A percentile compares a stretch with the other conserved stretches of the same genome.
phyloP scores from a whole-genome alignment of 1,140 invertebrate genomes.

The Drosophila varians region DNA sequence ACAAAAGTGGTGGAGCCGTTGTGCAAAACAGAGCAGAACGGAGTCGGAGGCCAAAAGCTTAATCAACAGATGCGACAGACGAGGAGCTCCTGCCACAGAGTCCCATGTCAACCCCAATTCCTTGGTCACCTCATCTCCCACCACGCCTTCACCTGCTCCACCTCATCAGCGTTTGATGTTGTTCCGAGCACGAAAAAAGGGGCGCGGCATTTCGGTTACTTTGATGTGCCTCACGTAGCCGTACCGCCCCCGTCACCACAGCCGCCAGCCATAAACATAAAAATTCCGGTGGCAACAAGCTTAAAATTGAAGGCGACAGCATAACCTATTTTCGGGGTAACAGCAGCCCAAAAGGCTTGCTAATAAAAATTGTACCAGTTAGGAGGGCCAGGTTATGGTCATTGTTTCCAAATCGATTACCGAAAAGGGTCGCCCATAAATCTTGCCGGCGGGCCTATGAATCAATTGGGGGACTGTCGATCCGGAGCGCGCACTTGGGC shows the following conservation, averaged over 20 bases:
- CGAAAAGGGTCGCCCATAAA: conserved; percentile 41
- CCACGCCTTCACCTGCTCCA: not conserved
- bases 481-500: not conserved
- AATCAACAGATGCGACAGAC: conserved; percentile 69
- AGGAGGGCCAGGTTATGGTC: conserved; percentile 16
- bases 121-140: not conserved
- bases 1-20: conserved; percentile 58
- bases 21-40: conserved; percentile 27
- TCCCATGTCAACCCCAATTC: conserved; percentile 44
- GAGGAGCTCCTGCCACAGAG: not conserved
- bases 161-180: conserved; percentile 57
- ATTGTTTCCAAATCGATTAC: conserved; percentile 49
- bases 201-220: conserved; percentile 58
- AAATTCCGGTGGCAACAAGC: conserved; percentile 24
- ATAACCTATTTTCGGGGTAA: conserved; percentile 10
- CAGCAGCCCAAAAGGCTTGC: not conserved
- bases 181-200: conserved; percentile 58
- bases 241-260: not conserved
- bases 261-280: conserved; percentile 48
- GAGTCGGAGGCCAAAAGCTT: conserved; percentile 43
- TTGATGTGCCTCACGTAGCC: conserved; percentile 72
- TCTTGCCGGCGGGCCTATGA: conserved; percentile 11
- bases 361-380: conserved; percentile 39
- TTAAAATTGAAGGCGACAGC: conserved; percentile 24
- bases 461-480: conserved; percentile 19